Conservation (phyloP, 2,797 vertebrate genomes). For the Onychomys leucogaster region DNA sequence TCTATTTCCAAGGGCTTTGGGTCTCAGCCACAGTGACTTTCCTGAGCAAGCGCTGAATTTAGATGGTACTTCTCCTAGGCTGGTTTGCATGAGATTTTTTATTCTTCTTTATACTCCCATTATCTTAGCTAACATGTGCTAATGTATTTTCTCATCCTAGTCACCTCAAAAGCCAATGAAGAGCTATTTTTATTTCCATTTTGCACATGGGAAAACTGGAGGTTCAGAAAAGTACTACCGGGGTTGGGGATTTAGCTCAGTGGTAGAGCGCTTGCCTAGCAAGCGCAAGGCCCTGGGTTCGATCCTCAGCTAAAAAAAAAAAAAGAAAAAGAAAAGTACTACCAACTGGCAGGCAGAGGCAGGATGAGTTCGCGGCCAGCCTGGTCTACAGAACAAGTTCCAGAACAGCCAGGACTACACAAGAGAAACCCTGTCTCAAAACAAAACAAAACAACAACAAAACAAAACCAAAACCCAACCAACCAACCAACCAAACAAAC, state of each 20-base stretch:
- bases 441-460: background rate
- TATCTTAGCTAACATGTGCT: background rate
- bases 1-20: constrained; percentile 73
- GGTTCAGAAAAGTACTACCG: background rate
- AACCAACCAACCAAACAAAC: background rate
- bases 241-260: too few species aligned
- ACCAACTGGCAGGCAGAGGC: background rate
- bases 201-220: background rate
- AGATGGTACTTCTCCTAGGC: background rate
- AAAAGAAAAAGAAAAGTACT: background rate
- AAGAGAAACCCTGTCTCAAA: background rate
- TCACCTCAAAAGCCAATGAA: background rate
- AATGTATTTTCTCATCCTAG: background rate
- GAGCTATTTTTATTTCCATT: background rate
- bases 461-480: too few species aligned
- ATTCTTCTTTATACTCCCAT: background rate
- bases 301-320: too few species aligned
- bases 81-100: background rate
- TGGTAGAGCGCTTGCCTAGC: too few species aligned
- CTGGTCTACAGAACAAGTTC: background rate
- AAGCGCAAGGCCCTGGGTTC: too few species aligned
- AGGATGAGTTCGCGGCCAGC: background rate
- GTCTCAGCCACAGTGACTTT: constrained; percentile 34
- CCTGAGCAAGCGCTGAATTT: constrained; percentile 15
- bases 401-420: background rate